Base-by-base conservation (phyloP, 2,113 vertebrate species). In the Candoia aspera region DNA sequence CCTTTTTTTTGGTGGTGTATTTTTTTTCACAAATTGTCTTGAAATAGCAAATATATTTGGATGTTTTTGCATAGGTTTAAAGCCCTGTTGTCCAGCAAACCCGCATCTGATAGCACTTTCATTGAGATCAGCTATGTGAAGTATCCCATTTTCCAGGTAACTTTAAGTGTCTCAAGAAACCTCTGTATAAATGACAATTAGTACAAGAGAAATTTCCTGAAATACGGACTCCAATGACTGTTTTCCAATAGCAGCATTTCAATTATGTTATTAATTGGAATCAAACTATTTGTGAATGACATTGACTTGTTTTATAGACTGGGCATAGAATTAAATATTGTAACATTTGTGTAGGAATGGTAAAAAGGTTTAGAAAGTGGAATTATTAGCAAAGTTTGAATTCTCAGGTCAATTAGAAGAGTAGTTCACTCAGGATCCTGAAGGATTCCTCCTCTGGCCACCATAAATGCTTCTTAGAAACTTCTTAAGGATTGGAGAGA, bases 91-190 rank as follows among this genome's bases (percentile, higher is more conserved):
- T 98, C 99, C 92, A 99, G 98, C 98, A 98, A 99, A 95, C 98
- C 99, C 0, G 97, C 98, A 19, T 97, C 98, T 17, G 99, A 99
- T 87, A 99, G 98, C 97, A 99, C 98, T 29, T 99, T 99, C 96
- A 99, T 99, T 95, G 99, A 99, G 98, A 99, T 99, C 91, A 99
- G 98, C 96, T 99, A 99, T 8, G 99, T 99, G 95, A 99, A 99
- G 97, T 99, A 99, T 95, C 98, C 98, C 95, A 99, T 99, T 95
- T 99, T 99, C 89, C 99, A 99, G 98, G 99, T 99, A 98, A 96
- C 92, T 42, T 87, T 90, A 24, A 91, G 59, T 92, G 58, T 59
- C 86, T 15, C 92, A 46, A 93, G 89, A 90, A 91, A 64, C 91
- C 64, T 89, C 23, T 88, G 55, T 87, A 57, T 62, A 84, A 54